A percentile compares a stretch with the other conserved stretches of the same genome.
These are phyloP conservation scores for Eurosta solidaginis DNA, from an alignment of 1,140 invertebrate species.

Conservation along the genomic window DNA sequence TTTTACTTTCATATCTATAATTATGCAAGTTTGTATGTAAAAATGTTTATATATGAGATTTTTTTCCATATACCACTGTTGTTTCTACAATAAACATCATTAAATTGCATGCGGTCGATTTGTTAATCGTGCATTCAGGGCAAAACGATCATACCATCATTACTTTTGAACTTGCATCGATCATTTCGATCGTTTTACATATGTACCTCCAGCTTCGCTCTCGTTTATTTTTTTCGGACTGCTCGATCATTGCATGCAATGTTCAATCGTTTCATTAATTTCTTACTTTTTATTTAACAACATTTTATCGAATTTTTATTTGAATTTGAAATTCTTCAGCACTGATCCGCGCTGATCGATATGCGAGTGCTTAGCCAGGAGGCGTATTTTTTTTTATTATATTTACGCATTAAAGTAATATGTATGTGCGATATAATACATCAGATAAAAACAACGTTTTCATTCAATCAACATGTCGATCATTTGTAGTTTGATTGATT, in stretches of 20 bases:
- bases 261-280: conserved; percentile 1
- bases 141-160: background rate
- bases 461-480: conserved; percentile 60
- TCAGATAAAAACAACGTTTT: conserved; percentile 39
- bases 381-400: conserved; percentile 10
- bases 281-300: conserved; percentile 21
- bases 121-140: background rate
- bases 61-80: background rate
- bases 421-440: background rate
- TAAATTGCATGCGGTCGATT: background rate
- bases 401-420: conserved; percentile 12
- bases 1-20: too few species aligned
- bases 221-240: background rate
- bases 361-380: background rate
- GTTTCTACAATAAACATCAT: background rate
- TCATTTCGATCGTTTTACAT: background rate
- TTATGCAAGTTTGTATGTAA: background rate
- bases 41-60: too few species aligned
- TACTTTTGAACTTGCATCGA: background rate
- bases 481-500: conserved; percentile 58
- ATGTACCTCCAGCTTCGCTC: background rate
- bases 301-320: background rate
- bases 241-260: background rate
- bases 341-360: background rate
- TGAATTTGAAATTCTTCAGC: background rate